Evolutionary conservation across 2,797 vertebrate genomes (phyloP), one percentile per base, ranked within the genome.

Genomic region (Mus minutoides): DNA sequence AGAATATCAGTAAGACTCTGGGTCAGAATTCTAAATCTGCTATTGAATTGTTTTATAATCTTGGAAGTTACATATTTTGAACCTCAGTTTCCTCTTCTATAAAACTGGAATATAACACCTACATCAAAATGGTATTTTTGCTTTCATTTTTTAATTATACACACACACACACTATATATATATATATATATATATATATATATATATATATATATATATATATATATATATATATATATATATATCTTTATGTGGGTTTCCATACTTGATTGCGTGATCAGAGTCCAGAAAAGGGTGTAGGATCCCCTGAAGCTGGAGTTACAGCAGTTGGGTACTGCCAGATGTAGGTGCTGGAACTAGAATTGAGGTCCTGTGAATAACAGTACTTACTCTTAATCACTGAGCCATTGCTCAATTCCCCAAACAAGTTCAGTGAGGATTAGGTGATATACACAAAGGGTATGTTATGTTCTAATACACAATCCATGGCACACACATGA

Each of bases 21-120:
- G 24, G 49, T 93, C 75, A 94, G 60, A 96, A 96, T 76, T 91
- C 11, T 56, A 87, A 75, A 87, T 84, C 17, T 89, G n/a, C 1
- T 37, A 31, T 34, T 76, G 69, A 34, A 8, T 90, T 96, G 60
- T 22, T 93, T 77, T 88, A 3, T 67, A 90, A 84, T 97, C 71
- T 87, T 92, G 12, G 52, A 85, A 26, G 6, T 6, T 82, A 91
- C 3, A 78, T 40, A 34, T 80, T 95, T 77, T 93, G 34, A 94
- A 88, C 21, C 40, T 92, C 37, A 62, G 34, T 79, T 96, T 95
- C 26, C 11, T 88, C 46, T 31, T 86, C 34, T 52, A 40, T 86
- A 87, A 91, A 94, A 83, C 0, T 92, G 24, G 43, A 94, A 92
- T 83, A 76, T 86, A 94, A 85, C 58, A 86, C 16, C n/a, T 73